Evolutionary conservation across 2,113 vertebrate genomes (phyloP).

Genomic region (Psephotus haematonotus): DNA sequence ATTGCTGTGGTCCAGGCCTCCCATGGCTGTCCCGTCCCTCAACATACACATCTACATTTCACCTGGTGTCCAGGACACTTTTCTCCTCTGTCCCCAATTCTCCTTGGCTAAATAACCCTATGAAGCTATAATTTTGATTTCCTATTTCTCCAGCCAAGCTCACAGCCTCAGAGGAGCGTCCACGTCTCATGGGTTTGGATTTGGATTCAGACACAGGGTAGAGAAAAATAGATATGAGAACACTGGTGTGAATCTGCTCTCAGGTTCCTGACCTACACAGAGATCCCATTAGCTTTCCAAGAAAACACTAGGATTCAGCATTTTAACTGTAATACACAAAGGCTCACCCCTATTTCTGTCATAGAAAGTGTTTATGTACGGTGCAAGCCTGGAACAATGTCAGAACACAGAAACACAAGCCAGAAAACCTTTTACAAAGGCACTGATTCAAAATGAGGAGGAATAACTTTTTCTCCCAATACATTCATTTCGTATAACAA

Average conservation of each 20-base stretch:
- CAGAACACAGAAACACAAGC: neutral
- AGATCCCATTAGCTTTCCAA: neutral
- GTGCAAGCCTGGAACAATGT: neutral
- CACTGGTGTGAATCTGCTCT: neutral
- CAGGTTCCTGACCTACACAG: neutral
- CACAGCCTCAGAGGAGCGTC: neutral
- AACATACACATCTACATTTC: neutral
- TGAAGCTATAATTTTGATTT: neutral
- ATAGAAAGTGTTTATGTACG: neutral
- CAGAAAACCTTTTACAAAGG: neutral
- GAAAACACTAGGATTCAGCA: neutral
- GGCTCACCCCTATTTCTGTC: neutral
- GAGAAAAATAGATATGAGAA: neutral
- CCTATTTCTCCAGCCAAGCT: neutral
- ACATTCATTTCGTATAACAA: neutral
- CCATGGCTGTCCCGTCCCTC: neutral
- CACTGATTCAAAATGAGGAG: neutral
- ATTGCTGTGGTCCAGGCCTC: neutral
- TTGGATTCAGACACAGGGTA: neutral
- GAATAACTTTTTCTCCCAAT: neutral
- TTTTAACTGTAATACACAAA: neutral
- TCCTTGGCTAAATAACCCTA: neutral
- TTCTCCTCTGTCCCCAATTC: neutral
- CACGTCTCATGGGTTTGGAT: neutral
- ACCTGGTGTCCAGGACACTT: neutral